These are phyloP conservation scores for Astropecten irregularis DNA, from an alignment of 53 echinoderm and acorn worm genomes.

Conservation along the genomic window DNA sequence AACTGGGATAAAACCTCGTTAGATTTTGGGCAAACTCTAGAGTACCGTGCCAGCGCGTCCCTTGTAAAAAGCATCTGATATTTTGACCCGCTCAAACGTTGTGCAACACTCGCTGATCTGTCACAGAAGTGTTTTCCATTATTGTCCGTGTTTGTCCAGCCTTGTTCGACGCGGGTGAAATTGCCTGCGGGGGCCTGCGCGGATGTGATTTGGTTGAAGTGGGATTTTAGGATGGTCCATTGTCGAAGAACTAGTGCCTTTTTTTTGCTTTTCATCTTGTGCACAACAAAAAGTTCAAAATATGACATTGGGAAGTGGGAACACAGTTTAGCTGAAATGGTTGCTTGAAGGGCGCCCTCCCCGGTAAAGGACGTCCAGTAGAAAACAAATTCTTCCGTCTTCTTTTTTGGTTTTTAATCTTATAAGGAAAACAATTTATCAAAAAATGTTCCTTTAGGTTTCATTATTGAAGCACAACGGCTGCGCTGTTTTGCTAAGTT, in stretches of 20 bases:
- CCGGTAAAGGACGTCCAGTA: too few species aligned
- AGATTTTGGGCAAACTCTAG: neutral
- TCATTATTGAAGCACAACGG: too few species aligned
- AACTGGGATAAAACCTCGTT: slow-evolving; percentile 37
- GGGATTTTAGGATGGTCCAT: slow-evolving; percentile 10
- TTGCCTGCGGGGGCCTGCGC: slow-evolving; percentile 12
- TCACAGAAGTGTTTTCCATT: slow-evolving; percentile 52
- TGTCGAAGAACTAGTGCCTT: slow-evolving; percentile 14
- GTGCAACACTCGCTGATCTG: slow-evolving; percentile 22
- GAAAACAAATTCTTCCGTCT: too few species aligned
- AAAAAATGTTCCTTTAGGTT: too few species aligned
- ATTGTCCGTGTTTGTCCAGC: slow-evolving; percentile 50
- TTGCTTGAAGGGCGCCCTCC: too few species aligned
- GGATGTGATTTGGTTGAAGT: neutral
- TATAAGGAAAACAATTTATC: too few species aligned
- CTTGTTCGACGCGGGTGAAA: slow-evolving; percentile 32
- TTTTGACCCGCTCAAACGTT: slow-evolving; percentile 45
- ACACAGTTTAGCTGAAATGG: too few species aligned
- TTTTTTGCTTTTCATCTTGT: too few species aligned
- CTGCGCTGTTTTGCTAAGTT: too few species aligned
- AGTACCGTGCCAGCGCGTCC: neutral
- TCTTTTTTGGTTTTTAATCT: too few species aligned
- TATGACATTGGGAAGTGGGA: too few species aligned
- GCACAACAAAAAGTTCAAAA: too few species aligned
- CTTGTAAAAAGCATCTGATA: slow-evolving; percentile 28